Conservation (phyloP, 2,113 vertebrate species). For the Ploceus nigricollis region DNA sequence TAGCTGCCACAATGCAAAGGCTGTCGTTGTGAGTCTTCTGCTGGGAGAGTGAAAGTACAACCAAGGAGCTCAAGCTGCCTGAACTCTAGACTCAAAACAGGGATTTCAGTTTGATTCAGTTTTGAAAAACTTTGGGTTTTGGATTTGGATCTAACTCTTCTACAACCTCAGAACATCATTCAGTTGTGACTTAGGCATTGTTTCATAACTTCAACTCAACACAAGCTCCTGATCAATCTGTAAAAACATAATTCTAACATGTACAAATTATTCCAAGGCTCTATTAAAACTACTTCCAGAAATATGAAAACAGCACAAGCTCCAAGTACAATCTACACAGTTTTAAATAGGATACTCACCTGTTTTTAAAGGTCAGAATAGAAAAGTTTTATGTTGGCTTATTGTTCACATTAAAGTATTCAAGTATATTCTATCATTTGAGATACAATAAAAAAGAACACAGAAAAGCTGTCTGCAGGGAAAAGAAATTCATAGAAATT, state of each 20-base stretch:
- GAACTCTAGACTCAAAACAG: neutral
- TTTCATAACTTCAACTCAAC: neutral
- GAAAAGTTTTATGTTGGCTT: slow-evolving; percentile 15
- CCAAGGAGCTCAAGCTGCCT: neutral
- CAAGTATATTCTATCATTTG: slow-evolving; percentile 44
- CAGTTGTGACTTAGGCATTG: neutral
- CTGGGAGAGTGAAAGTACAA: neutral
- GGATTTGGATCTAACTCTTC: neutral
- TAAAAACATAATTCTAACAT: slow-evolving; percentile 8
- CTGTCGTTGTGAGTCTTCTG: neutral
- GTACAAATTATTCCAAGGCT: slow-evolving; percentile 15
- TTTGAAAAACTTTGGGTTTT: neutral
- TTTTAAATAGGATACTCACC: slow-evolving; percentile 17
- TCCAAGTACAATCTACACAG: slow-evolving; percentile 14
- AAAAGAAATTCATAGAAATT: neutral
- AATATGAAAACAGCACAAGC: slow-evolving; percentile 16
- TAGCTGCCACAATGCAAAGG: neutral
- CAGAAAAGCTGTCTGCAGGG: neutral
- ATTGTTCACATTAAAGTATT: slow-evolving; percentile 32
- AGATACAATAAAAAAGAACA: slow-evolving; percentile 24
- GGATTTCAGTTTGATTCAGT: neutral
- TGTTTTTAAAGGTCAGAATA: slow-evolving; percentile 37
- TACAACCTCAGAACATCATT: neutral
- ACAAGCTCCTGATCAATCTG: neutral
- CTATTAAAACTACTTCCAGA: slow-evolving; percentile 41